These are phyloP conservation scores for Epinotia bilunana DNA, from an alignment of 2,888 invertebrate genomes.

Conservation along the genomic window DNA sequence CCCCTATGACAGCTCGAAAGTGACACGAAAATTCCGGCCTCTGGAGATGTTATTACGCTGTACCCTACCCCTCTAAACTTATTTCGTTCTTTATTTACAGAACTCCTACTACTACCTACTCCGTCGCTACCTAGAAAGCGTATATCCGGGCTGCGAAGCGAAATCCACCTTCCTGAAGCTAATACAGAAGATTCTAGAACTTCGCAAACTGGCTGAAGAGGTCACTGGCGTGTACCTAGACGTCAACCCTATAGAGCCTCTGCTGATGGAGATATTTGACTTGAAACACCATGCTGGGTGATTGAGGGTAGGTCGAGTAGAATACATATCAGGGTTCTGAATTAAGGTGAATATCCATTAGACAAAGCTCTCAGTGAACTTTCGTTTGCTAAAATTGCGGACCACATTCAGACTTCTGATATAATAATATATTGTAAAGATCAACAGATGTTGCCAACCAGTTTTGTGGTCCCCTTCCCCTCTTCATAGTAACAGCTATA, in stretches of 20 bases:
- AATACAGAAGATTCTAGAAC: conserved; percentile 95
- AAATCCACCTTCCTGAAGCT: conserved; percentile 94
- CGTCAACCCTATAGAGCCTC: conserved; percentile 97
- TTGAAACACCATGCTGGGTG: conserved; percentile 87
- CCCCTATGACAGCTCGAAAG: too few species aligned
- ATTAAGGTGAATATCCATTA: background rate
- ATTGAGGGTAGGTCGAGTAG: conserved; percentile 34
- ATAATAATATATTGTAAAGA: too few species aligned
- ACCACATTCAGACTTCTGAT: too few species aligned
- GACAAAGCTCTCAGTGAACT: too few species aligned
- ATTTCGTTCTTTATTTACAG: conserved; percentile 74
- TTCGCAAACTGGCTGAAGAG: conserved; percentile 94
- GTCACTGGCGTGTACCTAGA: conserved; percentile 96
- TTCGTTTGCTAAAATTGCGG: too few species aligned
- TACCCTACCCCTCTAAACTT: too few species aligned
- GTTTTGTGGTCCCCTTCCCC: too few species aligned
- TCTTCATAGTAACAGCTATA: too few species aligned
- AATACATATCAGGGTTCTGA: conserved; percentile 21
- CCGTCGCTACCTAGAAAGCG: conserved; percentile 92
- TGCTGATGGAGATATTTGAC: conserved; percentile 98
- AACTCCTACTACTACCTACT: conserved; percentile 96
- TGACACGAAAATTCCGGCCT: too few species aligned
- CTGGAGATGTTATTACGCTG: too few species aligned
- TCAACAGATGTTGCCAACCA: too few species aligned
- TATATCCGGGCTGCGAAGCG: conserved; percentile 93